Base-by-base conservation (phyloP, 2,113 vertebrate genomes). In the Myxocyprinus asiaticus region DNA sequence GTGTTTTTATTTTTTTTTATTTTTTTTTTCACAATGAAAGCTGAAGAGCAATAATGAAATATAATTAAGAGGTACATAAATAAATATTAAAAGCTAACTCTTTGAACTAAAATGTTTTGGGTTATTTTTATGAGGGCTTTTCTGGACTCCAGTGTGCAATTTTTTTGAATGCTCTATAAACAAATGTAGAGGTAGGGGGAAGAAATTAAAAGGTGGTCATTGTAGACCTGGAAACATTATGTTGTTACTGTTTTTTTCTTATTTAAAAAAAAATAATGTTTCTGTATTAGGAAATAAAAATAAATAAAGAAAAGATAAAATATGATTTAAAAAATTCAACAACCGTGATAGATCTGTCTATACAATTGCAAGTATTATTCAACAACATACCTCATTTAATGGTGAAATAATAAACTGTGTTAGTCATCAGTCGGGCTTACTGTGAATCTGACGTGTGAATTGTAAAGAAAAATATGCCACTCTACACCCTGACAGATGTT, bases 91-190 rank as follows among this genome's bases (percentile, higher is more conserved):
- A 77, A 83, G 78, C 72, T 81, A 84, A 82, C 78, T 59, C 90
- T 92, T 92, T 92, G 89, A 93, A 89, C 86, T 63, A 77, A 83
- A 88, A 88, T 91, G 89, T 90, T 93, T 91, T 79, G 83, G 81
- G 88, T 91, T 91, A 8, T 64, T 90, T 91, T 92, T 92, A 92
- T 88, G 83, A 72, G 81, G 86, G 86, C 87, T 87, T 90, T 88
- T 92, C 87, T 89, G 85, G 61, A 88, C 88, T n/a, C n/a, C n/a
- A n/a, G n/a, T n/a, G n/a, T n/a, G n/a, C n/a, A n/a, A n/a, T n/a
- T n/a, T 91, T 87, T 81, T 85, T 83, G 90, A 86, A 90, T 83
- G 90, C 87, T 88, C 80, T 89, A 84, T 90, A 86, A 77, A 50
- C 12, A 12, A 58, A 4, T 48, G 56, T 33, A 63, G 17, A 61